Conservation (phyloP, 2,888 invertebrate species). For the Troilus luridus region DNA sequence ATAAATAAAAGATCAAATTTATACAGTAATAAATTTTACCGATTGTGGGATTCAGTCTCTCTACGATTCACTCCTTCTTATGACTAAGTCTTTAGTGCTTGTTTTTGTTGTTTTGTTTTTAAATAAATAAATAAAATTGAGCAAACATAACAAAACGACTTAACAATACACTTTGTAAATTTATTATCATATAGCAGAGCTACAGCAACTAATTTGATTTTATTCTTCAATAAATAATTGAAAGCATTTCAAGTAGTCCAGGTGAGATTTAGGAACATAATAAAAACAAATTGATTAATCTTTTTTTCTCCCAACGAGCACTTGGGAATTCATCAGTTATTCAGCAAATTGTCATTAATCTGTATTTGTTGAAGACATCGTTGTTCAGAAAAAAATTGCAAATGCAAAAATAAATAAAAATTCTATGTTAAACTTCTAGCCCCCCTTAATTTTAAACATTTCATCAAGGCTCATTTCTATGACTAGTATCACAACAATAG, state of each 20-base stretch:
- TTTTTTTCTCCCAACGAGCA: background rate
- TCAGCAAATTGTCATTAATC: background rate
- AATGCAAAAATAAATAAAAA: too few species aligned
- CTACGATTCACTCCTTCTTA: background rate
- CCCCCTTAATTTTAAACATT: background rate
- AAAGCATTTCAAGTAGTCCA: background rate
- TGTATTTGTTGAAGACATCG: background rate
- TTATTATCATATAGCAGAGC: background rate
- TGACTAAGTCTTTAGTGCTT: background rate
- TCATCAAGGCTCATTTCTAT: background rate
- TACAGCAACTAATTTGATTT: background rate
- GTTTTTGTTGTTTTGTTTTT: conserved; percentile 9
- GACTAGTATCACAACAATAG: conserved; percentile 23
- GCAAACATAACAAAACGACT: conserved; percentile 29
- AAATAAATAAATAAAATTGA: conserved; percentile 38
- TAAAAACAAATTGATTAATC: background rate
- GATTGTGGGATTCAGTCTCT: conserved; percentile 1
- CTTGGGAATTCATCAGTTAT: background rate
- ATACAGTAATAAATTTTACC: background rate
- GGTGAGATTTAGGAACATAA: background rate
- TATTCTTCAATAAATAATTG: background rate
- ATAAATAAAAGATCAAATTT: background rate
- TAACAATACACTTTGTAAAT: conserved; percentile 20
- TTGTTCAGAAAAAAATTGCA: background rate
- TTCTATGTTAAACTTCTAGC: too few species aligned